phyloP scores from a whole-genome alignment of 2,797 vertebrate genomes.

The Eleutherodactylus coqui region DNA sequence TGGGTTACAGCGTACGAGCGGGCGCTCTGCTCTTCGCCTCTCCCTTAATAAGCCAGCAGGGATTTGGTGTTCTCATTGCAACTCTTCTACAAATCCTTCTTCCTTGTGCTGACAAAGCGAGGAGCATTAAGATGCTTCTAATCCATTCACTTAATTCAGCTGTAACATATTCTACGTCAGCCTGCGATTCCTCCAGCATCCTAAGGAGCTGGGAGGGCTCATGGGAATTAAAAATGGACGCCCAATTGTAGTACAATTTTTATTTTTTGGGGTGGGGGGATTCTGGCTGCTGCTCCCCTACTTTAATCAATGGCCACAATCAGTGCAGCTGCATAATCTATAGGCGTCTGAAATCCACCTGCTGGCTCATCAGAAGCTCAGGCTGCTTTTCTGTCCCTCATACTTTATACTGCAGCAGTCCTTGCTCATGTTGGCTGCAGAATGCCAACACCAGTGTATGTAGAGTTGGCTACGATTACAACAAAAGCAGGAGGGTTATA shows the following conservation, averaged over 20 bases:
- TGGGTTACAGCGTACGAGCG: too few relatives aligned
- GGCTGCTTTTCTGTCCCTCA: neutral
- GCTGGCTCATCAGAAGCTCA: too few relatives aligned
- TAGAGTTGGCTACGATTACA: neutral
- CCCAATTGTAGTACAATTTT: neutral
- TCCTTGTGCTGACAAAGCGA: slow-evolving; percentile 40
- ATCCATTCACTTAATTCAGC: slow-evolving; percentile 39
- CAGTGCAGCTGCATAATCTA: neutral
- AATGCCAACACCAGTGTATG: neutral
- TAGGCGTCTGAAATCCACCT: neutral
- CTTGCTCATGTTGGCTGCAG: too few relatives aligned
- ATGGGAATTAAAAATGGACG: neutral
- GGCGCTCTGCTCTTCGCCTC: neutral
- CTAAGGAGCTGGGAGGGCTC: neutral
- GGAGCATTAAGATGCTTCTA: slow-evolving; percentile 39
- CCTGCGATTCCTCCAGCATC: neutral
- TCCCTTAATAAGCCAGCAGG: neutral
- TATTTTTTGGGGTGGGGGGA: too few relatives aligned
- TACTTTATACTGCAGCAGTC: neutral
- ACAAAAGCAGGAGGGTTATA: neutral
- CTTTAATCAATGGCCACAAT: too few relatives aligned
- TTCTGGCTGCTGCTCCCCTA: too few relatives aligned
- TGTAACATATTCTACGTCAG: neutral
- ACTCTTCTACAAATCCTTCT: slow-evolving; percentile 26
- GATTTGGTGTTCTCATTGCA: slow-evolving; percentile 13